Base-by-base conservation (phyloP, 1,140 invertebrate genomes). In the Drosophila malerkotliana region DNA sequence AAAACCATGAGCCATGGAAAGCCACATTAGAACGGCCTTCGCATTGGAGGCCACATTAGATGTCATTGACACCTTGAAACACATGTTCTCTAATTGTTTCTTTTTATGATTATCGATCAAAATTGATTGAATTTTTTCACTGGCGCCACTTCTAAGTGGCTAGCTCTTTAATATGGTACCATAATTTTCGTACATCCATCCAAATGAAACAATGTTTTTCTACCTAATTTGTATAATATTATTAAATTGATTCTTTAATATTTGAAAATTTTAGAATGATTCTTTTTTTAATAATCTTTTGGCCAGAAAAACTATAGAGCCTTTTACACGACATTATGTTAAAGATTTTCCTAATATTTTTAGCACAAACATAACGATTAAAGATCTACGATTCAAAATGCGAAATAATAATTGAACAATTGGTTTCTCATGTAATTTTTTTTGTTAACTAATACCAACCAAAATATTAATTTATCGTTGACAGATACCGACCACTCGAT, bases 31-130 rank as follows among this genome's bases (percentile, higher is more conserved):
- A n/a, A 12, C 10, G 69, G 34, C 79, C 79, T 79, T 82, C 28
- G 24, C 21, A 21, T 21, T 21, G 0, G 21, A 21, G 3, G 21
- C 21, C 3, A 21, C 21, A 21, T 26, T 21, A 26, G 30, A 52
- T 21, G 66, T 62, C 67, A 47, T 49, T 68, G 72, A 24, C 72
- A 53, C n/a, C 10, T 37, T n/a, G 14, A 56, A 14, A 24, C 26
- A 28, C 26, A 28, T n/a, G n/a, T 15, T 28, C 18, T 69, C 34
- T 54, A 10, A 57, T 5, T n/a, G 18, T 45, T 54, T 44, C 3
- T 10, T 15, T 12, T 21, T 3, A 18, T 49, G 18, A 24, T 30
- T 62, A 83, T 78, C 79, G 37, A 79, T 79, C 56, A 48, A 45
- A 59, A 75, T 72, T 66, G 41, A 54, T 62, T 59, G 60, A 76